phyloP scores from a whole-genome alignment of 1,140 invertebrate genomes.

The Lerema accius region DNA sequence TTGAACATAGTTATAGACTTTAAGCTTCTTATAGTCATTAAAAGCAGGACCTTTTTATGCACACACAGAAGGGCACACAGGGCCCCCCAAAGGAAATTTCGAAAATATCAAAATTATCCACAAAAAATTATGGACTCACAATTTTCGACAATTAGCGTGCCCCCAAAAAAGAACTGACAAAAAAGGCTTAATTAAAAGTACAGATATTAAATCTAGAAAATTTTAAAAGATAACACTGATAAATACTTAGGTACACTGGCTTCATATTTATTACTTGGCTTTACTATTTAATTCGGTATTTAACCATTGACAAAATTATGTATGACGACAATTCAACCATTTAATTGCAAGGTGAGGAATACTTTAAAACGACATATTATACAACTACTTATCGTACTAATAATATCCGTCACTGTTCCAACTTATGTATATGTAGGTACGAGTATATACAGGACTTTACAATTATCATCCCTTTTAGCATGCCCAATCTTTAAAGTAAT shows the following conservation, averaged over 20 bases:
- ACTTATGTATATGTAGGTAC: too few species aligned
- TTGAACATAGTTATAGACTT: too few species aligned
- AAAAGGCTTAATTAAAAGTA: too few species aligned
- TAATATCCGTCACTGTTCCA: constrained; percentile 50
- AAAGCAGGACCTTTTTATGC: too few species aligned
- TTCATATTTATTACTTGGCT: constrained; percentile 69
- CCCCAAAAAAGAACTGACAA: too few species aligned
- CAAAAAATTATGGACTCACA: too few species aligned
- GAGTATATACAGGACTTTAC: constrained; percentile 74
- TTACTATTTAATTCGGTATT: constrained; percentile 73
- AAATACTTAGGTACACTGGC: constrained; percentile 76
- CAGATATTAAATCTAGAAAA: too few species aligned
- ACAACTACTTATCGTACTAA: constrained; percentile 41
- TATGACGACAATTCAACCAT: constrained; percentile 46
- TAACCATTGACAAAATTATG: constrained; percentile 62
- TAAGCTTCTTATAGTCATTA: too few species aligned
- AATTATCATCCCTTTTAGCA: constrained; percentile 53
- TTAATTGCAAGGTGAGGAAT: constrained; percentile 57
- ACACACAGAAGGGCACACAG: too few species aligned
- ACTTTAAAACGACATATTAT: constrained; percentile 39
- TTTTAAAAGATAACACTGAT: constrained; percentile 79
- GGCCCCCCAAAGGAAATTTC: too few species aligned
- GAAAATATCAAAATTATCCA: too few species aligned
- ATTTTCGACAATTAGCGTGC: too few species aligned
- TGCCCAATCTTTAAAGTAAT: constrained; percentile 62